phyloP scores from a whole-genome alignment of 1,140 invertebrate species.

The Nasonia vitripennis region DNA sequence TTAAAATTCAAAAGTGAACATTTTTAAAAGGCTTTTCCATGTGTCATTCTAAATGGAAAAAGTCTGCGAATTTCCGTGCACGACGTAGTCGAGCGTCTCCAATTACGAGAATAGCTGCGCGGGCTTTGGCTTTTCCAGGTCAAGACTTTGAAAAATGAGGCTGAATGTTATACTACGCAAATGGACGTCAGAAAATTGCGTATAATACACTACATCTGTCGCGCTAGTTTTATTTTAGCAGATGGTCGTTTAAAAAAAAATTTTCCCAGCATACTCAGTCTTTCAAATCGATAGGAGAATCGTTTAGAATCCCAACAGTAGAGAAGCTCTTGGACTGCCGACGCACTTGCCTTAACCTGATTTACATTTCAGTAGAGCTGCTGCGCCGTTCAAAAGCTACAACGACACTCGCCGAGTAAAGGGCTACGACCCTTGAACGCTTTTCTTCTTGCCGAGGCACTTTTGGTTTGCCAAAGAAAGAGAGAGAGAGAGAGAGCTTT shows the following conservation, averaged over 20 bases:
- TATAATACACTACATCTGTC: background rate
- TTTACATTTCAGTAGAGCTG: constrained; percentile 23
- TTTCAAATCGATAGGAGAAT: constrained; percentile 7
- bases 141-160: background rate
- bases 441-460: background rate
- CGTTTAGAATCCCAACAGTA: too few relatives aligned
- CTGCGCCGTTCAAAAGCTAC: background rate
- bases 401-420: constrained; percentile 10
- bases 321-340: constrained; percentile 30
- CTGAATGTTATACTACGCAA: background rate
- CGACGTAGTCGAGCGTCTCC: background rate
- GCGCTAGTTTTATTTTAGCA: too few relatives aligned
- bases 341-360: constrained; percentile 34
- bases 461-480: background rate
- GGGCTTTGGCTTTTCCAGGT: background rate
- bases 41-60: background rate
- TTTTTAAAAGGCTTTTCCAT: too few relatives aligned
- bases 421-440: background rate
- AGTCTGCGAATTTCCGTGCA: background rate
- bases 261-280: background rate
- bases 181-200: background rate
- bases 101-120: background rate
- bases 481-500: background rate
- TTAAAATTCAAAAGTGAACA: too few relatives aligned
- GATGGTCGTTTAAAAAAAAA: background rate